A percentile compares a stretch with the other conserved stretches of the same genome.
Conservation (phyloP, 1,140 invertebrate genomes). For the Chironomus striatipennis region DNA sequence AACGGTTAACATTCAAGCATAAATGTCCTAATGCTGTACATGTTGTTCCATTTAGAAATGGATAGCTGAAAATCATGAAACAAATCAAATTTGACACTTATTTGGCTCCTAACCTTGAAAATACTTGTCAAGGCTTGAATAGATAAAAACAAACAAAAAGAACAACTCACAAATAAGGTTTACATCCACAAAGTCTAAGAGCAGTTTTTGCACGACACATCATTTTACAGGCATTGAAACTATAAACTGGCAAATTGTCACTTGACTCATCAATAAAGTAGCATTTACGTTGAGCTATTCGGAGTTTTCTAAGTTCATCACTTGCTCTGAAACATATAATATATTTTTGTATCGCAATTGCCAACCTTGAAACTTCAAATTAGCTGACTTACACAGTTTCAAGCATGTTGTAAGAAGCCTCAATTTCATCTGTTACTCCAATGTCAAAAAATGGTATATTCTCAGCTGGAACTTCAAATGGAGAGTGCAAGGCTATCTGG, state of each 20-base stretch:
- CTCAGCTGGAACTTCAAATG: constrained; percentile 36
- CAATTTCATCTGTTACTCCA: constrained; percentile 36
- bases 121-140: no score
- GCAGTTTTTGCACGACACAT: background rate
- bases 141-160: no score
- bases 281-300: background rate
- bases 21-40: background rate
- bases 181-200: background rate
- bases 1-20: background rate
- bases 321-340: background rate
- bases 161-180: background rate
- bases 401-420: constrained; percentile 35
- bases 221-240: background rate
- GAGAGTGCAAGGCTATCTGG: constrained; percentile 37
- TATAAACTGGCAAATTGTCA: background rate
- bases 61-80: background rate
- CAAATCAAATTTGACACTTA: background rate
- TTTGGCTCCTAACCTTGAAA: no score
- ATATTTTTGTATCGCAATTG: no score
- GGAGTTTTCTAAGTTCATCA: background rate
- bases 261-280: background rate
- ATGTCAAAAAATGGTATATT: constrained; percentile 32
- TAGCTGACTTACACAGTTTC: constrained; percentile 36
- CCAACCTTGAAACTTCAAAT: no score
- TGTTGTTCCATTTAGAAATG: background rate